Conservation (phyloP, 2,113 vertebrate species). For the Cololabis saira region DNA sequence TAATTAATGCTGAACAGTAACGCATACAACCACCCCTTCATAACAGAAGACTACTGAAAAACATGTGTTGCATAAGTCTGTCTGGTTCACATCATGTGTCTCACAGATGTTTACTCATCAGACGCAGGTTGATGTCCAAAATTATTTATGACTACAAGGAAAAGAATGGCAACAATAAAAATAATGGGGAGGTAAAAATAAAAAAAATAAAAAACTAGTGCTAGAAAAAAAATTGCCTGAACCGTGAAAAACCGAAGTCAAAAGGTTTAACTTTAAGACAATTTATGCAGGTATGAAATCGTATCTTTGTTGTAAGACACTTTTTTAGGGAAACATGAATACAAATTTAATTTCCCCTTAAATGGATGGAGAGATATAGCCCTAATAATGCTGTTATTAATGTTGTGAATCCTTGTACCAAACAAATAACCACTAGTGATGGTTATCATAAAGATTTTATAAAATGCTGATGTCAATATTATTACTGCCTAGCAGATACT, state of each 20-base stretch:
- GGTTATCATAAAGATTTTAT: no score
- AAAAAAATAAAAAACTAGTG: conserved; percentile 8
- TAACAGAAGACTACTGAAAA: conserved; percentile 31
- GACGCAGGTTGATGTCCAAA: conserved; percentile 18
- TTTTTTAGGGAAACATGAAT: neutral
- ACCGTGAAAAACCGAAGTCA: conserved; percentile 1
- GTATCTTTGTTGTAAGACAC: neutral
- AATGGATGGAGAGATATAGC: no score
- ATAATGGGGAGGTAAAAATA: no score
- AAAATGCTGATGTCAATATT: no score
- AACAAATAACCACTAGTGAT: no score
- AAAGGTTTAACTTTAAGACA: conserved; percentile 5
- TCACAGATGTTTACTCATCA: conserved; percentile 53
- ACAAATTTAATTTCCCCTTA: no score
- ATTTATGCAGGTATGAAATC: conserved; percentile 4
- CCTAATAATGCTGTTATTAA: no score
- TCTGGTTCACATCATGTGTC: conserved; percentile 48
- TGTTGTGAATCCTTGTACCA: no score
- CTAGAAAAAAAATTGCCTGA: neutral
- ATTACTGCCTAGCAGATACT: no score
- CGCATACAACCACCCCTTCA: conserved; percentile 40
- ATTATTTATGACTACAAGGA: neutral
- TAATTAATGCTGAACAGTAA: conserved; percentile 52
- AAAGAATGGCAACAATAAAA: neutral
- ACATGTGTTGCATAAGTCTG: conserved; percentile 26